Base-by-base conservation (phyloP, 2,888 invertebrate species). In the Artemia sinica region DNA sequence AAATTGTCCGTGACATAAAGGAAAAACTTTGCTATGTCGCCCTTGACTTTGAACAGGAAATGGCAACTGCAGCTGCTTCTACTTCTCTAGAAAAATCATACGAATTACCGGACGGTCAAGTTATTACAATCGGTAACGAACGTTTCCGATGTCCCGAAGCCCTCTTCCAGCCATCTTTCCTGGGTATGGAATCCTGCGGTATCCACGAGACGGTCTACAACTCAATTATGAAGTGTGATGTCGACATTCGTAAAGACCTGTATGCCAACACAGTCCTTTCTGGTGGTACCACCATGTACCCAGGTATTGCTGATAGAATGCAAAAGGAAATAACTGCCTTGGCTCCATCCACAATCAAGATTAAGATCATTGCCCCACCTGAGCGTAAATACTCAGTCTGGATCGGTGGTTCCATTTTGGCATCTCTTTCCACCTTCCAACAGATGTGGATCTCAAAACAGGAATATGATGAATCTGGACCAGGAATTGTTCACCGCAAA, bases 311-410 rank as follows among this genome's bases (percentile, higher is more conserved):
- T 79, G 89, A 89, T 84, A 84, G 89, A 78, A 89, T 89, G 85
- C 89, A 89, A 82, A 89, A 88, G 83, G 89, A 89, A 81, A 89
- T 89, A 83, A 89, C 89, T 77, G 86, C 88, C 71, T 83, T 93
- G 74, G 83, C 83, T 66, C 83, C 83, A 69, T 77, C 79, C 74
- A 83, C 83, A 69, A 84, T 84, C 82, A 84, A 84, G 78, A 83
- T 84, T 77, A 83, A 83, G 78, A 82, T 83, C 77, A 92, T 92
- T 80, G 92, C 92, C 75, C 92, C 92, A 69, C 92, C 93, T 73
- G 94, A 94, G 84, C 85, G 94, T 79, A 94, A 94, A 81, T 94
- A 95, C 85, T 93, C 93, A 77, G 94, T 94, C 74, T 94, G 94
- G 94, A 94, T 95, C 84, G 94, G 94, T 79, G 94, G 94, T 74